A percentile compares a stretch with the other conserved stretches of the same genome.
These are phyloP conservation scores for Protophormia terraenovae DNA, from an alignment of 2,888 invertebrate genomes.

Conservation along the genomic window DNA sequence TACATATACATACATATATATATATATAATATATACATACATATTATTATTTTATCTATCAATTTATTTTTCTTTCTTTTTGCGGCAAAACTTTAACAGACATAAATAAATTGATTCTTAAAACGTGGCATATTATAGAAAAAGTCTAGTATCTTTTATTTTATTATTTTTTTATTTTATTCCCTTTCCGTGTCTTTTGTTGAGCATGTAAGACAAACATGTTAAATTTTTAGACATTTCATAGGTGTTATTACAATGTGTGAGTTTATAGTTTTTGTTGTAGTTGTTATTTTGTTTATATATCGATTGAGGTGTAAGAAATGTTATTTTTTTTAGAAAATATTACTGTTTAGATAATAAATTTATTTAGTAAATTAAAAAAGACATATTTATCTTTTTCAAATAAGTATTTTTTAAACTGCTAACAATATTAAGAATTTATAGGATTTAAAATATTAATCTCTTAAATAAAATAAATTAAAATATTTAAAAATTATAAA, in stretches of 20 bases:
- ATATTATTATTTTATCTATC: conserved; percentile 43
- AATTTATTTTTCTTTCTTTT: conserved; percentile 5
- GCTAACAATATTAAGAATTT: too few relatives aligned
- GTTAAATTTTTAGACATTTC: not conserved
- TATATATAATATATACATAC: not conserved
- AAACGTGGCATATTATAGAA: conserved; percentile 8
- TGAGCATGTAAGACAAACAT: not conserved
- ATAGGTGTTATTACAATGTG: not conserved
- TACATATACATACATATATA: too few relatives aligned
- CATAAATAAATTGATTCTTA: conserved; percentile 24
- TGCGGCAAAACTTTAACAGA: not conserved
- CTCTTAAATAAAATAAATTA: too few relatives aligned
- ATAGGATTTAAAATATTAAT: too few relatives aligned
- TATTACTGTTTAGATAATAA: not conserved
- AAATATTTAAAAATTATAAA: too few relatives aligned
- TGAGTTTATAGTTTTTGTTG: not conserved
- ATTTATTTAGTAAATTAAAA: not conserved
- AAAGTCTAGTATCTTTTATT: not conserved
- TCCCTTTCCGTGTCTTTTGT: not conserved
- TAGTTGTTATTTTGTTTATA: not conserved
- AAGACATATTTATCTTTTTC: not conserved
- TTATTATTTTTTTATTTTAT: not conserved
- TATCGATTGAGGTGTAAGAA: not conserved
- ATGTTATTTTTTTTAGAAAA: not conserved
- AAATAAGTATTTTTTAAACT: too few relatives aligned